Percentiles rank a stretch among this genome's conserved stretches.
Evolutionary conservation across 2,888 invertebrate genomes (phyloP).

Genomic region (Elysia crispata): DNA sequence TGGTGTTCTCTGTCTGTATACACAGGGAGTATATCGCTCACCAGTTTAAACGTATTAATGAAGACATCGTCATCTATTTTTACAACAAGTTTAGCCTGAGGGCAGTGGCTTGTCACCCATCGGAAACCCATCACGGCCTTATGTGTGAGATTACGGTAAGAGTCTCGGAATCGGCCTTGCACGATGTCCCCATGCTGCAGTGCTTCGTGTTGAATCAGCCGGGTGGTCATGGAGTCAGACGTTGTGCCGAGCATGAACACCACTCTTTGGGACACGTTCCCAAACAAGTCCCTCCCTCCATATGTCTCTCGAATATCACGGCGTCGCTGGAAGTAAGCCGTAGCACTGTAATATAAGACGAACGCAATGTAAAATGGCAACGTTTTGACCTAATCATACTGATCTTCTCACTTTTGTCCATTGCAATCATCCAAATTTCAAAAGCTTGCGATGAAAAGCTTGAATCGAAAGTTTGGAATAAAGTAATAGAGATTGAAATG

Average conservation of each 20-base stretch:
- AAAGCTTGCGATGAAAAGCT: too few species aligned
- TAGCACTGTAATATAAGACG: slow-evolving; percentile 10
- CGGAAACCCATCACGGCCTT: slow-evolving; percentile 57
- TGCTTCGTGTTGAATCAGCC: slow-evolving; percentile 64
- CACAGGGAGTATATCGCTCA: slow-evolving; percentile 57
- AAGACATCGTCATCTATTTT: slow-evolving; percentile 72
- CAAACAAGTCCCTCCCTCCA: slow-evolving; percentile 60
- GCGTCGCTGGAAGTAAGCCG: slow-evolving; percentile 51
- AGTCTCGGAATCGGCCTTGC: slow-evolving; percentile 66
- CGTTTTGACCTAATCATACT: too few species aligned
- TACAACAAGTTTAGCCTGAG: slow-evolving; percentile 60
- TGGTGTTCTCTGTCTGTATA: slow-evolving; percentile 54
- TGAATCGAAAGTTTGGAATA: too few species aligned
- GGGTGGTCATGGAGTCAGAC: slow-evolving; percentile 55
- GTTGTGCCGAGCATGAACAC: slow-evolving; percentile 66
- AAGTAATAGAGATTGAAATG: too few species aligned
- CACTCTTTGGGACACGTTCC: slow-evolving; percentile 57
- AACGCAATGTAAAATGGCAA: neutral
- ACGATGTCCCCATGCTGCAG: slow-evolving; percentile 63
- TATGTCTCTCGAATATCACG: slow-evolving; percentile 61
- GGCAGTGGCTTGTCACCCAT: slow-evolving; percentile 66
- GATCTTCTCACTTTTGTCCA: too few species aligned
- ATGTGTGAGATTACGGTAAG: slow-evolving; percentile 69
- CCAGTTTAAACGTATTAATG: slow-evolving; percentile 64
- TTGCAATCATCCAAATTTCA: too few species aligned